Base-by-base conservation (phyloP, 35 echinoderm and acorn worm genomes). In the Ptychodera flava region DNA sequence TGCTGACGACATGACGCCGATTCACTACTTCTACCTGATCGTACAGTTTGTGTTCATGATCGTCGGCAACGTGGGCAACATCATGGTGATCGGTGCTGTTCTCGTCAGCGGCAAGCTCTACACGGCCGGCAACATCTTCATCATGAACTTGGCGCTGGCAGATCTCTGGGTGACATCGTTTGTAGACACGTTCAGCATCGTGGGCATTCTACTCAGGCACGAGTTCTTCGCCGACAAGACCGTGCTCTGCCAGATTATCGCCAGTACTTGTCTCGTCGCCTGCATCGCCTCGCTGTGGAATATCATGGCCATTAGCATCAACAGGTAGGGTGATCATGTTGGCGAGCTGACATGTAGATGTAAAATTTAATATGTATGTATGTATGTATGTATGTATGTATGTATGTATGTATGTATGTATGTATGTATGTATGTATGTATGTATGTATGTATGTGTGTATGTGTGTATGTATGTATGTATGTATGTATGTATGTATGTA, bases 91-190 rank as follows among this genome's bases (percentile, higher is more conserved):
- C 31, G 87, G 91, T 1, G 91, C 94, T 38, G 94, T 96, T 0
- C 36, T 93, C 1, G 33, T 83, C 0, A 77, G 90, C 77, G 85
- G 36, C 12, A 78, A 81, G 14, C 88, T 96, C 0, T 79, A 81
- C 52, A 90, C 78, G 77, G 88, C 93, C 10, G 88, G 78, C 0
- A 97, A 97, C 38, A 86, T 87, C 1, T 97, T 97, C 83, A 81
- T 97, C n/a, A 82, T 91, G 77, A 97, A 97, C 78, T 83, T 97
- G 22, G 89, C 94, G 16, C 53, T 90, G 0, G 94, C 94, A 1
- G 94, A 97, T 86, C 81, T 93, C 28, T 87, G 85, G 35, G 94
- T 97, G 14, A 93, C 91, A 0, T 85, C 81, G 0, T 89, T 97
- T 80, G 78, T 97, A 31, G 86, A 90, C 16, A 52, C 89, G 0